phyloP scores from a whole-genome alignment of 2,888 invertebrate species.

The Pristionchus mayeri region DNA sequence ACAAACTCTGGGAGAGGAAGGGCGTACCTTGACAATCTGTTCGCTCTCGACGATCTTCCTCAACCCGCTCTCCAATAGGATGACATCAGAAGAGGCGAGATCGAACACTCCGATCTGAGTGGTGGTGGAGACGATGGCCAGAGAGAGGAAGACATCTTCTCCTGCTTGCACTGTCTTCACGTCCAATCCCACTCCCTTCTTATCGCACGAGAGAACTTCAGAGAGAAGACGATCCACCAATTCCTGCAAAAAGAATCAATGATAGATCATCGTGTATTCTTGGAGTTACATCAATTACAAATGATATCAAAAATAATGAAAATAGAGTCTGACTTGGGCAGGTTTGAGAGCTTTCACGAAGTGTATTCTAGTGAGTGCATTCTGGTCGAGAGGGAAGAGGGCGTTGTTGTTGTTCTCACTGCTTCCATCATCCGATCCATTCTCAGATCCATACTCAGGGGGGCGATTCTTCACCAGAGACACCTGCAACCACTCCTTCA shows the following conservation, averaged over 20 bases:
- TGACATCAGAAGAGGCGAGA: slow-evolving; percentile 70
- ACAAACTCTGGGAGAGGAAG: background rate
- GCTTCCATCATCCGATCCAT: slow-evolving; percentile 68
- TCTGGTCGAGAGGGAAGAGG: slow-evolving; percentile 72
- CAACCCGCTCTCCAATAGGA: slow-evolving; percentile 73
- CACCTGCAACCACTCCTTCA: slow-evolving; percentile 58
- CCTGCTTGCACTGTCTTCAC: slow-evolving; percentile 94
- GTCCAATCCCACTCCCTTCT: slow-evolving; percentile 85
- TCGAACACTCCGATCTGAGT: slow-evolving; percentile 79
- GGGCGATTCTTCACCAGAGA: slow-evolving; percentile 72
- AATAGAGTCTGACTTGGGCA: slow-evolving; percentile 66
- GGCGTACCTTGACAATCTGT: slow-evolving; percentile 68
- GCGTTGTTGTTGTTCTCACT: slow-evolving; percentile 67
- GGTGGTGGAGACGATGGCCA: slow-evolving; percentile 85
- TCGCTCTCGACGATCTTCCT: slow-evolving; percentile 70
- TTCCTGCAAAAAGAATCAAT: slow-evolving; percentile 56
- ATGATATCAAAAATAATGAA: no score
- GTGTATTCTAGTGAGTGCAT: slow-evolving; percentile 68
- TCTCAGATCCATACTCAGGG: slow-evolving; percentile 72
- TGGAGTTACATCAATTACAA: background rate
- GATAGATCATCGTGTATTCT: background rate
- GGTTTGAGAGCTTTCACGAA: slow-evolving; percentile 72
- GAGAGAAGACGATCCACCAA: slow-evolving; percentile 64
- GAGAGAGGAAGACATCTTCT: slow-evolving; percentile 85
- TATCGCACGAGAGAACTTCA: slow-evolving; percentile 65